Conservation (phyloP, 2,888 invertebrate genomes). For the Ectemnius continuus region DNA sequence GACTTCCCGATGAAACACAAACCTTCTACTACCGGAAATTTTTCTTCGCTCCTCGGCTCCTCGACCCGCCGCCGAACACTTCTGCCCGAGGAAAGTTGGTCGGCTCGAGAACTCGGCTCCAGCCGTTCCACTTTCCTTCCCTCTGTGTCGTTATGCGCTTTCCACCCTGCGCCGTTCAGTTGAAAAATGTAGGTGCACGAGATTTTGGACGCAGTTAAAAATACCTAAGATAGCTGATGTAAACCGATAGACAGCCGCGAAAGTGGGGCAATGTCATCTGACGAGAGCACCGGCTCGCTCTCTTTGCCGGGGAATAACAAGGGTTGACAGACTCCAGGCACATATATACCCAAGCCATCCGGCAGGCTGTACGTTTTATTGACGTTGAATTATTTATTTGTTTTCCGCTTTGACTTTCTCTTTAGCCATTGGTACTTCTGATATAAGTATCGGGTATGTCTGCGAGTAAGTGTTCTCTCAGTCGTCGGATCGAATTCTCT, state of each 20-base stretch:
- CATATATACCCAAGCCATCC: slow-evolving; percentile 1
- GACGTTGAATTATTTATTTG: slow-evolving; percentile 6
- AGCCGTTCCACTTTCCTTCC: no score
- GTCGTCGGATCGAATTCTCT: not conserved
- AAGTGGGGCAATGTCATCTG: slow-evolving; percentile 21
- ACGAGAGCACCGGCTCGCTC: not conserved
- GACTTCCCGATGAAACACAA: no score
- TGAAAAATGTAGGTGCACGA: not conserved
- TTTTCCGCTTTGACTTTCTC: slow-evolving; percentile 12
- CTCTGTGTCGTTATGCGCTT: no score
- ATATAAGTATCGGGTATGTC: no score
- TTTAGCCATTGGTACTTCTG: not conserved
- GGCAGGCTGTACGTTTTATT: slow-evolving; percentile 13
- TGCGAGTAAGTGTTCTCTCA: slow-evolving; percentile 1
- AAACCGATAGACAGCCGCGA: slow-evolving; percentile 15
- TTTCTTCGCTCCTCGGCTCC: no score
- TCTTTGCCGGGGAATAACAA: slow-evolving; percentile 10
- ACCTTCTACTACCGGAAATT: no score
- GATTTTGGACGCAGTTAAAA: not conserved
- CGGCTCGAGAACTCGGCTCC: no score
- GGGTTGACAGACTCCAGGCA: slow-evolving; percentile 3
- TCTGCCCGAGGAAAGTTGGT: no score
- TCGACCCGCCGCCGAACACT: no score
- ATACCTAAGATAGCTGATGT: not conserved
- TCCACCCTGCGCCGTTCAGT: no score